Conservation (phyloP, 92 coral and sea anemone genomes). For the Desmophyllum pertusum region DNA sequence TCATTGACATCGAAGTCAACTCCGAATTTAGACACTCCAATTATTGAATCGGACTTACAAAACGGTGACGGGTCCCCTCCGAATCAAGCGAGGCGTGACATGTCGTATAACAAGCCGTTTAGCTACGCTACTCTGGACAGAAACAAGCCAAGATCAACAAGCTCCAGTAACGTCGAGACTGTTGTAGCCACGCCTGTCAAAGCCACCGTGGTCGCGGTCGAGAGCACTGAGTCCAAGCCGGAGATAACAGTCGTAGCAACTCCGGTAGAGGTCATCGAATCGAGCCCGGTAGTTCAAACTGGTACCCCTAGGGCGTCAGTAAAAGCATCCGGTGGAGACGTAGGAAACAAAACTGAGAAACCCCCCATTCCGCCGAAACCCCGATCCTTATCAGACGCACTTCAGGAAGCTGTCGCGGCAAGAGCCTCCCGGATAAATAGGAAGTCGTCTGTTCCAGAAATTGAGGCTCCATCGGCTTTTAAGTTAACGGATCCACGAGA, state of each 20-base stretch:
- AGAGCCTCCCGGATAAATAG: slow-evolving; percentile 62
- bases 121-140: slow-evolving; percentile 53
- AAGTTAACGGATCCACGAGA: slow-evolving; percentile 18
- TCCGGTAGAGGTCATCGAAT: slow-evolving; percentile 29
- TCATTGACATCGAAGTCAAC: slow-evolving; percentile 32
- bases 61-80: slow-evolving; percentile 25
- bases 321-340: not conserved
- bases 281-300: not conserved
- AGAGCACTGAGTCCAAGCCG: slow-evolving; percentile 37
- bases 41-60: not conserved
- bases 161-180: slow-evolving; percentile 1
- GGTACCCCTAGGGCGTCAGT: not conserved
- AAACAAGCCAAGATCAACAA: not conserved
- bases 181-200: slow-evolving; percentile 63
- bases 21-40: slow-evolving; percentile 39
- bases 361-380: slow-evolving; percentile 49
- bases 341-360: slow-evolving; percentile 19
- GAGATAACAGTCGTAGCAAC: slow-evolving; percentile 47
- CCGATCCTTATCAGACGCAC: slow-evolving; percentile 69
- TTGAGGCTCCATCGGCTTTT: not conserved
- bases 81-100: slow-evolving; percentile 2
- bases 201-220: slow-evolving; percentile 36
- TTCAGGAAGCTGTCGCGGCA: slow-evolving; percentile 83
- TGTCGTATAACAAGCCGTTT: slow-evolving; percentile 39
- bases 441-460: slow-evolving; percentile 38